phyloP scores from a whole-genome alignment of 2,888 invertebrate species.

The Endotricha flammealis region DNA sequence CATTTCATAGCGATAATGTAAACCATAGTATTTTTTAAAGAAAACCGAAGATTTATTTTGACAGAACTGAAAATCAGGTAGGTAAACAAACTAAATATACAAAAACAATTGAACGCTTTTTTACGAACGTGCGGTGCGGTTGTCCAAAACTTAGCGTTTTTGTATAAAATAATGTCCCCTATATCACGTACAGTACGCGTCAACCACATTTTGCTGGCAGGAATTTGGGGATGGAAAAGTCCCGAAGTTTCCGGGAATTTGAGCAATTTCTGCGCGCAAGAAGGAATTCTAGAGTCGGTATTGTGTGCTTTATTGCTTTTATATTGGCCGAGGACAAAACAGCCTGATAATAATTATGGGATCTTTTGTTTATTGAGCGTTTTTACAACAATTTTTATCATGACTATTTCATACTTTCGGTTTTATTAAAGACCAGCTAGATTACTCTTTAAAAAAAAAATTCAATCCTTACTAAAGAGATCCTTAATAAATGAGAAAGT shows the following conservation, averaged over 20 bases:
- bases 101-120: too few relatives aligned
- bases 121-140: too few relatives aligned
- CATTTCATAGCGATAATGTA: too few relatives aligned
- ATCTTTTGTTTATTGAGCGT: neutral
- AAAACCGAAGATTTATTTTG: too few relatives aligned
- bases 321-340: conserved; percentile 37
- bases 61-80: too few relatives aligned
- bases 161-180: conserved; percentile 11
- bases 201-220: conserved; percentile 43
- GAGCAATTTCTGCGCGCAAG: conserved; percentile 44
- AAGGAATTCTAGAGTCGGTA: conserved; percentile 40
- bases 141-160: neutral
- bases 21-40: too few relatives aligned
- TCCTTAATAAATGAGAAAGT: too few relatives aligned
- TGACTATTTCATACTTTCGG: too few relatives aligned
- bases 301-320: conserved; percentile 55
- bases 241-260: conserved; percentile 51
- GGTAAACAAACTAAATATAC: too few relatives aligned
- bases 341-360: conserved; percentile 13
- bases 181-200: conserved; percentile 14
- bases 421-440: too few relatives aligned
- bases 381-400: neutral
- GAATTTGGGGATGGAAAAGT: conserved; percentile 59
- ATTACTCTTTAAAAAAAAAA: too few relatives aligned
- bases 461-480: too few relatives aligned